Conservation (phyloP, 2,888 invertebrate species). For the Labia minor region DNA sequence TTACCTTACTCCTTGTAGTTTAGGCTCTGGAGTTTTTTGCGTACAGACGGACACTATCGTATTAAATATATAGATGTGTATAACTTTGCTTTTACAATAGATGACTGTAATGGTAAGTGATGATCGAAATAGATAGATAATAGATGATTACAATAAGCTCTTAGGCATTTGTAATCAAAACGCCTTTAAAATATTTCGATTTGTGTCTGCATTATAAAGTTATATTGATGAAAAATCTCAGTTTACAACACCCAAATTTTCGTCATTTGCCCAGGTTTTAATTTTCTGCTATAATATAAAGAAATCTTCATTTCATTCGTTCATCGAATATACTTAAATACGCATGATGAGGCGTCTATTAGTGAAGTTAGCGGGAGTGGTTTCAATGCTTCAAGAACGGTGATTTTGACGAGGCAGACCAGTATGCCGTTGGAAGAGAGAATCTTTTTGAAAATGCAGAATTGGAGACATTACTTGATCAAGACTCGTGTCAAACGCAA, state of each 20-base stretch:
- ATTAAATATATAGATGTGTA: too few relatives aligned
- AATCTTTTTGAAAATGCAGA: too few relatives aligned
- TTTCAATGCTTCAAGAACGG: slow-evolving; percentile 23
- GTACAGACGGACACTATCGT: too few relatives aligned
- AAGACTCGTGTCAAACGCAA: too few relatives aligned
- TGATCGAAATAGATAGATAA: too few relatives aligned
- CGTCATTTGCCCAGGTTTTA: not conserved
- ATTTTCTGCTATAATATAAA: not conserved
- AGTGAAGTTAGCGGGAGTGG: too few relatives aligned
- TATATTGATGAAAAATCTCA: slow-evolving; percentile 14
- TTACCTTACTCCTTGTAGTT: too few relatives aligned
- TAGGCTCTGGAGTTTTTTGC: too few relatives aligned
- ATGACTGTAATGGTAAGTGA: not conserved
- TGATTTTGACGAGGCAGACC: slow-evolving; percentile 24
- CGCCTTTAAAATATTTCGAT: not conserved
- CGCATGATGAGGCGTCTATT: slow-evolving; percentile 22
- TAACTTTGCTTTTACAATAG: not conserved
- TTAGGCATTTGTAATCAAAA: not conserved
- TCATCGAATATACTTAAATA: slow-evolving; percentile 13
- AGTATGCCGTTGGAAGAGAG: slow-evolving; percentile 21
- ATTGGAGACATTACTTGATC: too few relatives aligned
- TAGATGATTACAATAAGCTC: not conserved
- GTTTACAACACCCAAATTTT: not conserved
- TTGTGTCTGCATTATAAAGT: not conserved
- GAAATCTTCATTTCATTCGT: not conserved